Percentiles rank a stretch among this genome's conserved stretches.
Conservation (phyloP, 2,888 invertebrate species). For the Cataglyphis altisquamis region DNA sequence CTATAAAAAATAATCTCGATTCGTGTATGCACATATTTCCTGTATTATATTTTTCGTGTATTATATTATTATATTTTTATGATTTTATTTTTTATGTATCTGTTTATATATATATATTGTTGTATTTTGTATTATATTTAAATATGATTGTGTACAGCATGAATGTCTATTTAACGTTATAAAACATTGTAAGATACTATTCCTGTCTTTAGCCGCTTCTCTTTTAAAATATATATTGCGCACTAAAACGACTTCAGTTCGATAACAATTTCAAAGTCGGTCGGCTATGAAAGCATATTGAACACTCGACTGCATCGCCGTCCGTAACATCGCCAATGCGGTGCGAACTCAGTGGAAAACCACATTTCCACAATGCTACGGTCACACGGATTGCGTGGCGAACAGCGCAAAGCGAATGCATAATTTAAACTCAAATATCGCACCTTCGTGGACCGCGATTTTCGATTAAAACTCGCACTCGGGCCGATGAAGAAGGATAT, state of each 20-base stretch:
- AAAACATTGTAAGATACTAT: background rate
- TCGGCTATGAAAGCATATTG: constrained; percentile 65
- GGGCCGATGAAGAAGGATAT: background rate
- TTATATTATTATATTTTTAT: background rate
- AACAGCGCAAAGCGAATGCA: constrained; percentile 25
- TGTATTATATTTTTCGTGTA: too few relatives aligned
- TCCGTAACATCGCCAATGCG: constrained; percentile 57
- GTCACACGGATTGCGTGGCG: constrained; percentile 9
- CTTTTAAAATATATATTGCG: constrained; percentile 29
- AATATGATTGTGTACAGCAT: background rate
- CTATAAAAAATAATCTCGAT: background rate
- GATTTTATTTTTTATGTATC: background rate
- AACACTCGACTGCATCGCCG: constrained; percentile 55
- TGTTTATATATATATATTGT: background rate
- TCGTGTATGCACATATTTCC: background rate
- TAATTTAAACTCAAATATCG: constrained; percentile 47
- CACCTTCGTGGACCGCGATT: background rate
- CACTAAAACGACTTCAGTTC: constrained; percentile 42
- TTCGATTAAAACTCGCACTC: constrained; percentile 26
- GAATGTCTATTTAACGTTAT: background rate
- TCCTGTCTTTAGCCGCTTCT: constrained; percentile 5
- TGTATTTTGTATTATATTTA: constrained; percentile 9
- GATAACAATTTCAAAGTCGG: constrained; percentile 72
- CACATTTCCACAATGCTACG: constrained; percentile 36
- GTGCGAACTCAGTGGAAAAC: constrained; percentile 56